Evolutionary conservation across 2,797 vertebrate species (phyloP).

Genomic region (Ciconia nigra): DNA sequence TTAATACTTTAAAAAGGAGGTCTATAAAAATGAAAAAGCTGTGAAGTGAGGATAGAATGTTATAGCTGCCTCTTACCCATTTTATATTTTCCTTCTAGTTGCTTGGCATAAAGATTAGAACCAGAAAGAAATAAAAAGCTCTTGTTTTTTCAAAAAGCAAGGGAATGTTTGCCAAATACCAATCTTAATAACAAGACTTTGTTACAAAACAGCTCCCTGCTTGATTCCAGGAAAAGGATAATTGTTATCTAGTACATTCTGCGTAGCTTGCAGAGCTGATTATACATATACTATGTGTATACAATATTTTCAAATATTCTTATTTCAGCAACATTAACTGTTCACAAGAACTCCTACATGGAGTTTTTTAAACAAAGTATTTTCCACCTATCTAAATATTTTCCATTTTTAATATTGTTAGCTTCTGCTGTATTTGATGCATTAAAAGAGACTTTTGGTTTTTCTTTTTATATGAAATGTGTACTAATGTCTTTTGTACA

Average conservation of each 20-base stretch:
- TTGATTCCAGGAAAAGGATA: slow-evolving; percentile 38
- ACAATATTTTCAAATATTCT: not conserved
- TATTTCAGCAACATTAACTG: not conserved
- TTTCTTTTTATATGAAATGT: not conserved
- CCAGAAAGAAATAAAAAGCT: not conserved
- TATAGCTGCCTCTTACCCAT: not conserved
- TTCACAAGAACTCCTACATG: not conserved
- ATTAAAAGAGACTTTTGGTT: not conserved
- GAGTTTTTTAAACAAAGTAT: not conserved
- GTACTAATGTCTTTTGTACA: not conserved
- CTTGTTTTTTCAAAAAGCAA: slow-evolving; percentile 22
- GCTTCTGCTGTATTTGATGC: not conserved
- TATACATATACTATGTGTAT: not conserved
- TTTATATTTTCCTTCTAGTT: slow-evolving; percentile 21
- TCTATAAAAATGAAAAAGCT: not conserved
- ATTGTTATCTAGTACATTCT: slow-evolving; percentile 36
- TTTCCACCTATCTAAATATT: not conserved
- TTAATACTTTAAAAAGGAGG: not conserved
- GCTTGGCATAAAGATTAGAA: slow-evolving; percentile 9
- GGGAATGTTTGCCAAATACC: slow-evolving; percentile 41
- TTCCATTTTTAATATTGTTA: not conserved
- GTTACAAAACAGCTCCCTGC: slow-evolving; percentile 25
- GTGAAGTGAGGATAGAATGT: not conserved
- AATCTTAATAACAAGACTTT: slow-evolving; percentile 18
- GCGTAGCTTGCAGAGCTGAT: not conserved